Base-by-base conservation (phyloP, 2,113 vertebrate genomes). In the Clinocottus analis region DNA sequence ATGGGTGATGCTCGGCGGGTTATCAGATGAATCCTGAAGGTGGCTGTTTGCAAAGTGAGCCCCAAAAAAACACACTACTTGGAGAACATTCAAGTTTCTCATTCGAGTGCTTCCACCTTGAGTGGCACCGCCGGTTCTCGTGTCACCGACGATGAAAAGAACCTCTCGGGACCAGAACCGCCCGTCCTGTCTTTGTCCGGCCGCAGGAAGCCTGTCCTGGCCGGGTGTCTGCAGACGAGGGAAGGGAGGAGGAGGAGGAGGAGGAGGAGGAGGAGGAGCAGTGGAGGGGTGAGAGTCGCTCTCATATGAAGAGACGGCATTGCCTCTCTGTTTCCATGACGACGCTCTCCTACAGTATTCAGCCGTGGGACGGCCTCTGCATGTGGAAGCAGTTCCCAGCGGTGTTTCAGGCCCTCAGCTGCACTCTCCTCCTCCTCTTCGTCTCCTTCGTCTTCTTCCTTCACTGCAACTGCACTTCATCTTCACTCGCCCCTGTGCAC, bases 241-340 rank as follows among this genome's bases (percentile, higher is more conserved):
- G 51, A 59, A 55, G 61, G 69, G 37, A 37, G 68, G 31, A 19
- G 56, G 27, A 8, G 60, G 70, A 10, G 27, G 29, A 3, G n/a
- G 29, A 16, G 45, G 55, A 69, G 66, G 65, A 25, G 72, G 31
- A 12, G 58, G 73, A 59, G n/a, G n/a, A n/a, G n/a, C n/a, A n/a
- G 27, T 8, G 60, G 70, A 10, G 27, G 33, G 5, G n/a, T n/a
- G n/a, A n/a, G 66, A 63, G 37, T 13, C n/a, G 33, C 43, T 84
- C 72, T 82, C 79, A 17, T 61, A 49, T 29, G 82, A 82, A 78
- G 90, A 80, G 80, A 85, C 29, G 65, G 87, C 84, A 90, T 88
- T 86, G 85, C 83, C 89, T 90, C 77, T 58, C 85, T 82, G 93
- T 94, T 93, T 92, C 94, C 87, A 89, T 94, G 93, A 82, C 86